Evolutionary conservation across 2,113 vertebrate genomes (phyloP), one percentile per base, ranked within the genome.

Genomic region (Trinectes maculatus): DNA sequence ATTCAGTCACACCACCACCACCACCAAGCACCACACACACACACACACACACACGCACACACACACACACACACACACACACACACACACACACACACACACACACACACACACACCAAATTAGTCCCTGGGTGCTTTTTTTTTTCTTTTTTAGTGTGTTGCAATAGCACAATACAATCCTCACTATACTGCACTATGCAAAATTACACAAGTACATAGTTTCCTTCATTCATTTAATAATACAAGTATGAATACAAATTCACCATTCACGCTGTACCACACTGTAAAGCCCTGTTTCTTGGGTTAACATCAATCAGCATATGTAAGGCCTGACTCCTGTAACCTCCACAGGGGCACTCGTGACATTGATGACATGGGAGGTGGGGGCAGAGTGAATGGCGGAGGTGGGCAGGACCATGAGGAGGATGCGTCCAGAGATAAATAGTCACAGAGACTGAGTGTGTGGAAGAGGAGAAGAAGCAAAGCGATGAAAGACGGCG

Each of bases 1-100:
- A 92, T 92, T 90, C 77, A 91, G 83, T 81, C 80, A 74, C 49
- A 74, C 84, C 59, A 81, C 53, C 61, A 59, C 57, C 82, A 77
- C 53, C 67, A 58, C 64, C 55, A 13, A 36, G 12, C 34, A n/a
- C n/a, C 53, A 61, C 26, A 39, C 56, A 33, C 42, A 18, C 44
- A 42, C 19, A 40, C 9, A 12, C 33, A 39, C 48, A n/a, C 43
- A 56, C 21, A 60, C 21, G 24, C 15, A 37, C 19, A 60, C 53
- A 51, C n/a, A 29, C 24, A 34, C 16, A 47, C 26, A 58, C 34
- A 48, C 39, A 43, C 53, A 61, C 26, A 39, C 56, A 33, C 42
- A 18, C 44, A 42, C 19, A 40, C 9, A 12, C 33, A 39, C 48
- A n/a, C 43, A 56, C 21, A 60, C 21, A 46, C 15, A 37, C 19